A percentile compares a stretch with the other conserved stretches of the same genome.
These are phyloP conservation scores for Pogonomyrmex barbatus DNA, from an alignment of 1,140 invertebrate species.

Conservation along the genomic window DNA sequence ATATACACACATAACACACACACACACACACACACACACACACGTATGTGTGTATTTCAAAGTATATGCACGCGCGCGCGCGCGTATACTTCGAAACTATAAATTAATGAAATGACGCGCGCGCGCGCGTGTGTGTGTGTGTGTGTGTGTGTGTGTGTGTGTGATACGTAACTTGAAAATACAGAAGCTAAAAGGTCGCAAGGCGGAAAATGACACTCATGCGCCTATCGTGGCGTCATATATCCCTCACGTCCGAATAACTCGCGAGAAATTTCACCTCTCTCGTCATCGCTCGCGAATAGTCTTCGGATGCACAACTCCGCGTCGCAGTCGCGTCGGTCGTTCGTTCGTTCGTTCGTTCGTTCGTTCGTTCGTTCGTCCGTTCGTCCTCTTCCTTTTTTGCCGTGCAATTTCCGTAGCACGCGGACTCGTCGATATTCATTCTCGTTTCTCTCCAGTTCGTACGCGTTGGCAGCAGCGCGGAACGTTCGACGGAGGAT, in stretches of 20 bases:
- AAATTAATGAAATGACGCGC: too few species aligned
- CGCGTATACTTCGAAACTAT: too few species aligned
- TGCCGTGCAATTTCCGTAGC: slow-evolving; percentile 68
- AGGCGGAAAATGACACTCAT: slow-evolving; percentile 52
- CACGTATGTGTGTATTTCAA: too few species aligned
- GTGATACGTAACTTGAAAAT: neutral
- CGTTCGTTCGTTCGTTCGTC: slow-evolving; percentile 4
- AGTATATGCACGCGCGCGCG: too few species aligned
- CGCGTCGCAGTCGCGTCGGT: slow-evolving; percentile 61
- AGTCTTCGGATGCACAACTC: slow-evolving; percentile 34
- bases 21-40: neutral
- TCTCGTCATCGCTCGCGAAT: slow-evolving; percentile 37
- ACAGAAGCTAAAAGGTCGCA: slow-evolving; percentile 22
- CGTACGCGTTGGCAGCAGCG: slow-evolving; percentile 41
- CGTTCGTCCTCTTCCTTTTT: slow-evolving; percentile 29
- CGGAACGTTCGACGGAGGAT: slow-evolving; percentile 64
- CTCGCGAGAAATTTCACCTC: slow-evolving; percentile 49
- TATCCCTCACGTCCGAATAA: slow-evolving; percentile 49
- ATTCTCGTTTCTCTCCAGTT: slow-evolving; percentile 61
- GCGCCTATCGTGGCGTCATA: slow-evolving; percentile 36
- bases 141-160: too few species aligned
- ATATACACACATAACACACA: neutral
- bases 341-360: slow-evolving; percentile 33
- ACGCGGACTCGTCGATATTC: slow-evolving; percentile 69
- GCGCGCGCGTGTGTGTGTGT: too few species aligned